phyloP scores from a whole-genome alignment of 2,113 vertebrate genomes.

The Corythornis vintsioides region DNA sequence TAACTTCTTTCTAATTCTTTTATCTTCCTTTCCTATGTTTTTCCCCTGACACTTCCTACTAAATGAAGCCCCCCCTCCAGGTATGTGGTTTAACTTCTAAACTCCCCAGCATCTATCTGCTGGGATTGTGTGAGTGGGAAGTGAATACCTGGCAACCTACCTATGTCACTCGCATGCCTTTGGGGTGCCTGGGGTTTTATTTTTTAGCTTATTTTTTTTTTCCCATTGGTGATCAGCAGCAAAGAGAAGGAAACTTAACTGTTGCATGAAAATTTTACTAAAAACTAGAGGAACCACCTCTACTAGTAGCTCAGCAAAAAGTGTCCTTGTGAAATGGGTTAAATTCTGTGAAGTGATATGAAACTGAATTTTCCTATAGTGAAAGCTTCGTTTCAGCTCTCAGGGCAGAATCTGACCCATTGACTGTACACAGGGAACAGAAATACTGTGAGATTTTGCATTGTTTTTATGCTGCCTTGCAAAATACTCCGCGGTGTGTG shows the following conservation, averaged over 20 bases:
- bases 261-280: not conserved
- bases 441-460: not conserved
- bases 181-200: not conserved
- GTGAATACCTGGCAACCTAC: not conserved
- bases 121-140: not conserved
- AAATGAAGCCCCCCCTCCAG: slow-evolving; percentile 70
- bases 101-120: slow-evolving; percentile 21
- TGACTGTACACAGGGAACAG: not conserved
- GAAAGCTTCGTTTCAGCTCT: not conserved
- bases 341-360: not conserved
- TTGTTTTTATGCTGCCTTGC: not conserved
- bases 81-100: slow-evolving; percentile 72
- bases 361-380: not conserved
- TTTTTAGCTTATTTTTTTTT: not conserved
- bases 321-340: not conserved
- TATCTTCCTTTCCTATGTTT: slow-evolving; percentile 61
- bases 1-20: slow-evolving; percentile 64
- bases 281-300: not conserved
- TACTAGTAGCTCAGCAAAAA: not conserved
- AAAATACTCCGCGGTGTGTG: not conserved
- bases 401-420: not conserved
- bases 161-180: slow-evolving; percentile 21
- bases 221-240: not conserved
- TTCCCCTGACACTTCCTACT: slow-evolving; percentile 65
- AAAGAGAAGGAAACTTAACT: not conserved